These are phyloP conservation scores for Anolis sagrei DNA, from an alignment of 2,113 vertebrate genomes.

Conservation along the genomic window DNA sequence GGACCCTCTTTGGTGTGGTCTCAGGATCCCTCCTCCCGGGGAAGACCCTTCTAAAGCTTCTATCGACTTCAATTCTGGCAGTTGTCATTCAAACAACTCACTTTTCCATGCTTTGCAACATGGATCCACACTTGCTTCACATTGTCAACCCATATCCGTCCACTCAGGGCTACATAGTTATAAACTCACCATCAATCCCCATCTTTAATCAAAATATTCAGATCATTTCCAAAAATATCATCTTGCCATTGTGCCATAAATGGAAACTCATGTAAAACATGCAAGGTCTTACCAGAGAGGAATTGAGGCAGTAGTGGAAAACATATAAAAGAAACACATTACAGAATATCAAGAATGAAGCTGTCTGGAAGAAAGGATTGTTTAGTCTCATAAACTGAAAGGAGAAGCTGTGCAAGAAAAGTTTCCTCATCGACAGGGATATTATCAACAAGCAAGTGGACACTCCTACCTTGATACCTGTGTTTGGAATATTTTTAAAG, in stretches of 20 bases:
- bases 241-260: conserved; percentile 1
- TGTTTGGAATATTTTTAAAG: conserved; percentile 71
- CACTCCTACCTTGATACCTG: conserved; percentile 74
- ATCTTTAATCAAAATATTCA: neutral
- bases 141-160: neutral
- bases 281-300: conserved; percentile 63
- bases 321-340: conserved; percentile 51
- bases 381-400: conserved; percentile 13
- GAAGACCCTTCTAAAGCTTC: too few relatives aligned
- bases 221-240: neutral
- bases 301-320: conserved; percentile 64
- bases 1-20: too few relatives aligned
- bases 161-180: conserved; percentile 6
- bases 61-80: too few relatives aligned
- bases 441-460: conserved; percentile 53
- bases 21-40: too few relatives aligned
- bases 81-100: too few relatives aligned
- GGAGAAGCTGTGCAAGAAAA: neutral
- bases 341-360: conserved; percentile 21
- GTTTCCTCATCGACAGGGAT: conserved; percentile 48
- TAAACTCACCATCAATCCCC: neutral
- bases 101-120: neutral
- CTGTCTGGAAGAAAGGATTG: neutral
- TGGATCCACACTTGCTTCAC: conserved; percentile 13
- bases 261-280: conserved; percentile 52